These are phyloP conservation scores for Nixonia krombeini DNA, from an alignment of 1,140 invertebrate species.

Conservation along the genomic window DNA sequence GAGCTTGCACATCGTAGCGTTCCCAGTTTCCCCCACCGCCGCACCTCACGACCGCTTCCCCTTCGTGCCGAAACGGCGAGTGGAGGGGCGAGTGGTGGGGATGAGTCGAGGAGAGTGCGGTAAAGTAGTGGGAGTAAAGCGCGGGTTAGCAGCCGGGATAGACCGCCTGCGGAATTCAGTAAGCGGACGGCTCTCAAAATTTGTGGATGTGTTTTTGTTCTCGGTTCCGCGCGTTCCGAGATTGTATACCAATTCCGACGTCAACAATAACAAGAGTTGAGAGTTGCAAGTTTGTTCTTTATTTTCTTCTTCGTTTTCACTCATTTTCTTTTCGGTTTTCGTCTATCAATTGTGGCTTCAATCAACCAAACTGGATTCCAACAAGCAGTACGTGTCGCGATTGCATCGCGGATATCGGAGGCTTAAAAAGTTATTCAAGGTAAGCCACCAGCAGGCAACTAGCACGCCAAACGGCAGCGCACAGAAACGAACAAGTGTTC, in stretches of 20 bases:
- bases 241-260: neutral
- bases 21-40: constrained; percentile 17
- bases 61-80: neutral
- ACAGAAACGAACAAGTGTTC: constrained; percentile 18
- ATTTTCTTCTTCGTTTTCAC: constrained; percentile 14
- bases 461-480: constrained; percentile 23
- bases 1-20: no score
- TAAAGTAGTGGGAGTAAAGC: constrained; percentile 58
- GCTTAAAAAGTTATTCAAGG: constrained; percentile 71
- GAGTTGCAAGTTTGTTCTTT: constrained; percentile 5
- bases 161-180: constrained; percentile 63
- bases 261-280: constrained; percentile 7
- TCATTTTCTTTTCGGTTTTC: constrained; percentile 31
- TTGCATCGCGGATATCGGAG: constrained; percentile 71
- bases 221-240: constrained; percentile 1
- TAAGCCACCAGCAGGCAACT: constrained; percentile 52
- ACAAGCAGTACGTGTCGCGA: constrained; percentile 71
- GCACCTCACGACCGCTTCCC: constrained; percentile 20
- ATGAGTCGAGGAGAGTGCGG: constrained; percentile 47
- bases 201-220: constrained; percentile 27
- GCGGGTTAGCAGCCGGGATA: constrained; percentile 66
- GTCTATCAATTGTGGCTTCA: constrained; percentile 64
- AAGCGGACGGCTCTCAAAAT: constrained; percentile 64
- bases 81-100: constrained; percentile 10
- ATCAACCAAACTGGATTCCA: constrained; percentile 72